Evolutionary conservation across 2,113 vertebrate species (phyloP).

Genomic region (Cavia aperea): DNA sequence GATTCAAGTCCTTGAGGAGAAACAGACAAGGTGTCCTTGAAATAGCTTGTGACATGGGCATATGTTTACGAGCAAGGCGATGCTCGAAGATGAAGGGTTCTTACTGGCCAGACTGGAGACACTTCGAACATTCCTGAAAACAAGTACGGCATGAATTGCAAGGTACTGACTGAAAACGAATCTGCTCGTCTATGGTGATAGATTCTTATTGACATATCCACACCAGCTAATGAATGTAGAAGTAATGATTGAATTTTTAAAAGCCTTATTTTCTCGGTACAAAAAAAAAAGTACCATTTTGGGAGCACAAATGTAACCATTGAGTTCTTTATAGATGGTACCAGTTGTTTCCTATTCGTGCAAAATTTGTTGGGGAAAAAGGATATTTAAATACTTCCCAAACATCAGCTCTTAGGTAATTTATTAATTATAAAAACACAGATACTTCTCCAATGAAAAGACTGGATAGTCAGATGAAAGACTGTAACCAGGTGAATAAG

Average conservation of each 20-base stretch:
- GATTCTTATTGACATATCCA: neutral
- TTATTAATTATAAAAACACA: neutral
- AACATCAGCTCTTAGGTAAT: neutral
- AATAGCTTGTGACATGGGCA: neutral
- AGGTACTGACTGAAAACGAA: no score
- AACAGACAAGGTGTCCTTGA: neutral
- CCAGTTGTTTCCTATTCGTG: neutral
- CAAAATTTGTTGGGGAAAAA: neutral
- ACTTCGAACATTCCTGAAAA: neutral
- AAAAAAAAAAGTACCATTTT: neutral
- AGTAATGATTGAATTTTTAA: neutral
- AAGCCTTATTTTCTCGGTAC: neutral
- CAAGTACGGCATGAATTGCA: accelerated
- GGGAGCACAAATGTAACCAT: neutral
- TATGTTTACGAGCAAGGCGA: neutral
- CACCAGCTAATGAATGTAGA: neutral
- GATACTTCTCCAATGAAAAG: neutral
- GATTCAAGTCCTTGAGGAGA: neutral
- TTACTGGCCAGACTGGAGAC: neutral
- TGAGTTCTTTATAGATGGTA: neutral
- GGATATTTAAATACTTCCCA: neutral
- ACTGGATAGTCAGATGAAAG: neutral
- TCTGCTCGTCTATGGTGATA: neutral
- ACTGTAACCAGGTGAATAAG: neutral
- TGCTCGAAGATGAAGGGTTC: neutral